Percentiles rank a stretch among this genome's conserved stretches.
These are phyloP conservation scores for Melanotaenia trifasciata DNA, from an alignment of 2,797 vertebrate genomes.

Conservation along the genomic window DNA sequence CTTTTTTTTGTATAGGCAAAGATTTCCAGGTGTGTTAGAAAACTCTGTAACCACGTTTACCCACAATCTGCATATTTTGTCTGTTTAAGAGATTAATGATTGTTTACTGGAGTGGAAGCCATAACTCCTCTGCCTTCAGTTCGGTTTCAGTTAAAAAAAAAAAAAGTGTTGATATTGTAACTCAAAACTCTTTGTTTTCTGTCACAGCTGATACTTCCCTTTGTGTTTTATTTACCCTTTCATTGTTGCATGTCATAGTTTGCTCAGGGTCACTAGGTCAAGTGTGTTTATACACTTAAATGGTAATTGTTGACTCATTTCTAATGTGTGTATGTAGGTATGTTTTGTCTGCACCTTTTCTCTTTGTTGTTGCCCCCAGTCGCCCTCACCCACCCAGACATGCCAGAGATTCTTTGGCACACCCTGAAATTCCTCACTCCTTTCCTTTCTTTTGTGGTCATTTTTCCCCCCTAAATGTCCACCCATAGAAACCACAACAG, in stretches of 20 bases:
- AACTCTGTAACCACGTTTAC: conserved; percentile 9
- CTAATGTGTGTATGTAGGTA: conserved; percentile 10
- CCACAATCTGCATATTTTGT: neutral
- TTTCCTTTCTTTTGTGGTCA: conserved; percentile 71
- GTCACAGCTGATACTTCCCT: conserved; percentile 16
- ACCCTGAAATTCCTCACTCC: conserved; percentile 76
- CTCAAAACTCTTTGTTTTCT: conserved; percentile 7
- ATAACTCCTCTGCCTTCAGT: neutral
- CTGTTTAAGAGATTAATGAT: neutral
- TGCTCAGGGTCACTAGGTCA: conserved; percentile 30
- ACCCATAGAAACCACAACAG: conserved; percentile 45
- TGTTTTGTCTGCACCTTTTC: conserved; percentile 40
- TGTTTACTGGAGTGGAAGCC: neutral
- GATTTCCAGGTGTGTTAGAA: conserved; percentile 16
- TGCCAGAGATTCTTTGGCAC: conserved; percentile 84
- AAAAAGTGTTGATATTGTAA: conserved; percentile 1
- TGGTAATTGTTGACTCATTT: conserved; percentile 33
- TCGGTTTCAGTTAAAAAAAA: neutral
- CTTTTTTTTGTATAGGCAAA: conserved; percentile 2
- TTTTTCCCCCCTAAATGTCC: conserved; percentile 32
- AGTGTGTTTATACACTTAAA: conserved; percentile 27
- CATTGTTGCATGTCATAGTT: conserved; percentile 12
- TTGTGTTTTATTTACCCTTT: conserved; percentile 12
- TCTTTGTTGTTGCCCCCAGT: conserved; percentile 38
- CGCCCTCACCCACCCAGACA: conserved; percentile 60